Conservation (phyloP, 2,888 invertebrate species). For the Drosophila ezoana region DNA sequence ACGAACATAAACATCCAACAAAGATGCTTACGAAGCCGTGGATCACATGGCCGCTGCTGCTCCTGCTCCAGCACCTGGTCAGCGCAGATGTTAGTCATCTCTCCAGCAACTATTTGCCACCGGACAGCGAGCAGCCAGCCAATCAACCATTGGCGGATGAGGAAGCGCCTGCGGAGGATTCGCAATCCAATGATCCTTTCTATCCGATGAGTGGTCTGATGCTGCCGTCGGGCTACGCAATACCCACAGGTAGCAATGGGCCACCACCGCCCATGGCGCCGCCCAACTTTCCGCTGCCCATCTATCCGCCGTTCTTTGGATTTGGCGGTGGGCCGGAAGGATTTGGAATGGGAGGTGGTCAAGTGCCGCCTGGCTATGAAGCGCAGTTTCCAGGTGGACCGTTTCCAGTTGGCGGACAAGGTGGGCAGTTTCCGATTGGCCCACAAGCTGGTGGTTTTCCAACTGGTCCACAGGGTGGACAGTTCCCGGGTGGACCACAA, state of each 20-base stretch:
- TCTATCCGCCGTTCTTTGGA: constrained; percentile 70
- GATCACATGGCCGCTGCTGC: constrained; percentile 29
- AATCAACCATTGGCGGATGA: constrained; percentile 26
- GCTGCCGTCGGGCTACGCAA: constrained; percentile 58
- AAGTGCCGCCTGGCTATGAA: constrained; percentile 22
- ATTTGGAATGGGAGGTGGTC: constrained; percentile 14
- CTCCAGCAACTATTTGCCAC: constrained; percentile 42
- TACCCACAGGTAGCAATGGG: constrained; percentile 55
- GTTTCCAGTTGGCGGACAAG: constrained; percentile 18
- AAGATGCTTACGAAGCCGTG: constrained; percentile 37
- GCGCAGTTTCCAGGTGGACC: constrained; percentile 30
- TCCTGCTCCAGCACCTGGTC: constrained; percentile 2
- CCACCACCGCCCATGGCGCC: constrained; percentile 40
- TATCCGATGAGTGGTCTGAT: constrained; percentile 53
- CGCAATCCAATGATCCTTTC: constrained; percentile 42
- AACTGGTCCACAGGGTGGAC: constrained; percentile 14
- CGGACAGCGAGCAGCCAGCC: not conserved
- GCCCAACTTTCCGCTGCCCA: constrained; percentile 70
- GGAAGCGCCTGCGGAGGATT: not conserved
- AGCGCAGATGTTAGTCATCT: constrained; percentile 45
- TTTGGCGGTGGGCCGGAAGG: constrained; percentile 39
- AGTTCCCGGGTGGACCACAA: constrained; percentile 8
- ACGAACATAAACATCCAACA: not conserved
- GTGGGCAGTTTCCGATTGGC: not conserved
- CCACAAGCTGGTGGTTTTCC: constrained; percentile 18